These are phyloP conservation scores for Bettongia penicillata DNA, from an alignment of 2,113 vertebrate genomes.

Conservation along the genomic window DNA sequence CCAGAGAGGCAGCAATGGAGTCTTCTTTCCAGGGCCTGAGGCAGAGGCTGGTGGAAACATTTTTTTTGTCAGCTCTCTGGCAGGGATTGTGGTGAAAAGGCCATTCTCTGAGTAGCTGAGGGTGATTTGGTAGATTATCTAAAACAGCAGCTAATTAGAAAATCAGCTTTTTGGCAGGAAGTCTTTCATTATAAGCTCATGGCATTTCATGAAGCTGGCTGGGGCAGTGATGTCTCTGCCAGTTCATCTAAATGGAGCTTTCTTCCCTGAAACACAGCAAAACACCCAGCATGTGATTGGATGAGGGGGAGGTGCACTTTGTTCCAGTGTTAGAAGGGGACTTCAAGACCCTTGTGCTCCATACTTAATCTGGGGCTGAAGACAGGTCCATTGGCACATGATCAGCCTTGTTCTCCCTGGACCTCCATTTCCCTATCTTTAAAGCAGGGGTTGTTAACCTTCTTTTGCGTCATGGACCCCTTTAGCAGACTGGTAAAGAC, in stretches of 20 bases:
- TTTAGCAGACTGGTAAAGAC: neutral
- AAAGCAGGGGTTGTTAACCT: neutral
- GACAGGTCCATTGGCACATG: neutral
- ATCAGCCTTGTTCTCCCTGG: too few species aligned
- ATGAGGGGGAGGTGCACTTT: neutral
- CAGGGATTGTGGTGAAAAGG: conserved; percentile 16
- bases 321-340: neutral
- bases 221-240: neutral
- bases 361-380: neutral
- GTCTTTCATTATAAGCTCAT: conserved; percentile 50
- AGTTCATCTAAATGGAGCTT: neutral
- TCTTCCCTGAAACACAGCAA: neutral
- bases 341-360: neutral
- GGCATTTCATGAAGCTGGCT: neutral
- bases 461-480: neutral
- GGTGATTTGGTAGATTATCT: conserved; percentile 58
- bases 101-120: conserved; percentile 38
- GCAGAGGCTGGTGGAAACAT: too few species aligned
- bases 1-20: neutral
- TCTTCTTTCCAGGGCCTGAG: neutral
- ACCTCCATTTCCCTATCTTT: neutral
- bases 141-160: conserved; percentile 60
- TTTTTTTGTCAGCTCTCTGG: conserved; percentile 11
- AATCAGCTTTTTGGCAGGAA: conserved; percentile 48
- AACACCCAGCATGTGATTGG: neutral